Evolutionary conservation across 2,113 vertebrate species (phyloP).

Genomic region (Neoarius graeffei): DNA sequence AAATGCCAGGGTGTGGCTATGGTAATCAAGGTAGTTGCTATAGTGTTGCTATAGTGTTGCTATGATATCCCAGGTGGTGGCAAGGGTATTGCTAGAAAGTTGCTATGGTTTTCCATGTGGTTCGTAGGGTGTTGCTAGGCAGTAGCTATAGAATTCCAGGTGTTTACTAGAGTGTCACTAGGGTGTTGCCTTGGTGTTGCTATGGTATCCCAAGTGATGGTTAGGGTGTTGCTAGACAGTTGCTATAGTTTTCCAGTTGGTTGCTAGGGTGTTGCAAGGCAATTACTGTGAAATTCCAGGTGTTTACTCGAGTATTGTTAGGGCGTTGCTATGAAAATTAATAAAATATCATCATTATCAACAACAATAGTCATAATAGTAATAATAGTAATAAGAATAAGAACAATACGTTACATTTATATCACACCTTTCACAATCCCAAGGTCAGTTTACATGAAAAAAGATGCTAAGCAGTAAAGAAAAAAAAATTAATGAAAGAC

Average conservation of each 20-base stretch:
- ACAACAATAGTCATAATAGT: too few relatives aligned
- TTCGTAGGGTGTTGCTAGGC: background rate
- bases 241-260: background rate
- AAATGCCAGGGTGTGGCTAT: too few relatives aligned
- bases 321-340: too few relatives aligned
- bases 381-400: too few relatives aligned
- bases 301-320: background rate
- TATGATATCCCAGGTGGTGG: background rate
- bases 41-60: background rate
- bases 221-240: background rate
- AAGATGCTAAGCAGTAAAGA: too few relatives aligned
- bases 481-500: too few relatives aligned
- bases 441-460: too few relatives aligned
- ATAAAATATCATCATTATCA: too few relatives aligned
- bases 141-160: too few relatives aligned
- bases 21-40: background rate
- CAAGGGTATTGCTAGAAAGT: background rate
- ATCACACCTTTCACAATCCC: too few relatives aligned
- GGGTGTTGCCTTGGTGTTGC: background rate
- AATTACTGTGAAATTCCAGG: too few relatives aligned
- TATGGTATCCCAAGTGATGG: background rate
- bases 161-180: background rate
- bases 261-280: background rate
- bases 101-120: background rate
- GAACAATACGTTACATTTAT: too few relatives aligned